Percentiles rank a stretch among this genome's conserved stretches.
These are phyloP conservation scores for Drosophila bocki DNA, from an alignment of 1,140 invertebrate genomes.

Conservation along the genomic window DNA sequence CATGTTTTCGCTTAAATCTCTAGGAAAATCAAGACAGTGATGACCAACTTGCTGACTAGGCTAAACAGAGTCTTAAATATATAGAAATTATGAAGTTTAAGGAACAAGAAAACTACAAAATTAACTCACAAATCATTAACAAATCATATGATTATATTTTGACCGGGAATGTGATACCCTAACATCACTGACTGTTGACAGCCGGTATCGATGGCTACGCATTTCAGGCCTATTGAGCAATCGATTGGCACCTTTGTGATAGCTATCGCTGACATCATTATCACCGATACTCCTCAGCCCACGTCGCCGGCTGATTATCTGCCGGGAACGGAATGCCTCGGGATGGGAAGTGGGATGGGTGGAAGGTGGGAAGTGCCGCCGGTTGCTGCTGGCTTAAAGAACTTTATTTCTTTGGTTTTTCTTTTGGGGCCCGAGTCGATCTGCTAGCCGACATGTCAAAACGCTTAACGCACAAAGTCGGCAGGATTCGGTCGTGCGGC, in stretches of 20 bases:
- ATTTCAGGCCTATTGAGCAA: slow-evolving; percentile 61
- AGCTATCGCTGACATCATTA: slow-evolving; percentile 74
- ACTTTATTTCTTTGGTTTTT: slow-evolving; percentile 63
- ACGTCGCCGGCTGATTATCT: slow-evolving; percentile 65
- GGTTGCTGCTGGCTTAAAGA: slow-evolving; percentile 59
- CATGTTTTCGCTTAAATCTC: slow-evolving; percentile 38
- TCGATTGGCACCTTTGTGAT: slow-evolving; percentile 72
- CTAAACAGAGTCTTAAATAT: too few species aligned
- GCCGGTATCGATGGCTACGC: slow-evolving; percentile 52
- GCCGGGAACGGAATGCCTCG: not conserved
- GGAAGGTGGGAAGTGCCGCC: slow-evolving; percentile 5
- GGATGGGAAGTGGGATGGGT: not conserved
- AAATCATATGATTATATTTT: not conserved
- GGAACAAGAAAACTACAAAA: too few species aligned
- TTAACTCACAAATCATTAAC: too few species aligned
- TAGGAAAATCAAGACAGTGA: not conserved
- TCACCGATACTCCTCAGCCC: slow-evolving; percentile 54
- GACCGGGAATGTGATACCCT: not conserved
- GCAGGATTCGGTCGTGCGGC: slow-evolving; percentile 71
- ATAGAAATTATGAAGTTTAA: too few species aligned
- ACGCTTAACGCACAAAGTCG: slow-evolving; percentile 73
- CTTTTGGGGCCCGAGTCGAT: slow-evolving; percentile 38
- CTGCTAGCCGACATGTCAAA: slow-evolving; percentile 76
- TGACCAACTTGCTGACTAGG: not conserved
- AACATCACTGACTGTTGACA: slow-evolving; percentile 27